A percentile compares a stretch with the other conserved stretches of the same genome.
phyloP scores from a whole-genome alignment of 2,797 vertebrate species.

The Muscicapa comitata region DNA sequence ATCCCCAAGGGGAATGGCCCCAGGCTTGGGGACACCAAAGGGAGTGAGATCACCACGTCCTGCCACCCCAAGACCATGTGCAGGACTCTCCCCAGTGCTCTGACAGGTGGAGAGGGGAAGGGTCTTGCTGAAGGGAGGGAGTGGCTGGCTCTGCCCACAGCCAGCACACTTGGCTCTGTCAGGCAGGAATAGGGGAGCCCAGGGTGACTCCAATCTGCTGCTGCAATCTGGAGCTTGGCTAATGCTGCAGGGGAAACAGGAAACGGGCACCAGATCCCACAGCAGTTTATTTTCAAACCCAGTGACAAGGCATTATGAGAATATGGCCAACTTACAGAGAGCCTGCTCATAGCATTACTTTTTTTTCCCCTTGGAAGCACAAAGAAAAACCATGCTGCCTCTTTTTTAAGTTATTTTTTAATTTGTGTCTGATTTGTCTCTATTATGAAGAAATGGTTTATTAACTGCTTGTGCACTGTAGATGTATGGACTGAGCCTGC shows the following conservation, averaged over 20 bases:
- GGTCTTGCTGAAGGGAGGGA: neutral
- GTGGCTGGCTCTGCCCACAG: neutral
- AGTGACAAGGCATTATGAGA: neutral
- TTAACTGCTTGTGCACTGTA: neutral
- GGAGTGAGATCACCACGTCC: neutral
- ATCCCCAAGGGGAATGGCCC: neutral
- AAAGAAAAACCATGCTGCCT: neutral
- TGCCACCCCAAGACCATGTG: accelerated
- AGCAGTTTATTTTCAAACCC: slow-evolving; percentile 40
- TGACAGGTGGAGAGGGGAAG: neutral
- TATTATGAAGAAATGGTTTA: neutral
- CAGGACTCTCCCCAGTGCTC: accelerated
- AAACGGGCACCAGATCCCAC: slow-evolving; percentile 21
- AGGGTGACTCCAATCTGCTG: neutral
- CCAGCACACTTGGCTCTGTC: neutral
- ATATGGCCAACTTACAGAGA: neutral
- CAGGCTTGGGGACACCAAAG: neutral
- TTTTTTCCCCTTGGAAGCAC: neutral
- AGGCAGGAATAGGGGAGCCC: neutral
- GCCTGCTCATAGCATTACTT: neutral
- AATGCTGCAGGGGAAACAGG: neutral
- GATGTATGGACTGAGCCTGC: neutral
- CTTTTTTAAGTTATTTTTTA: neutral
- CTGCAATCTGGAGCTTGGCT: neutral
- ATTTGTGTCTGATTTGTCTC: neutral